Conservation (phyloP, 2,797 vertebrate genomes). For the Ispidina picta region DNA sequence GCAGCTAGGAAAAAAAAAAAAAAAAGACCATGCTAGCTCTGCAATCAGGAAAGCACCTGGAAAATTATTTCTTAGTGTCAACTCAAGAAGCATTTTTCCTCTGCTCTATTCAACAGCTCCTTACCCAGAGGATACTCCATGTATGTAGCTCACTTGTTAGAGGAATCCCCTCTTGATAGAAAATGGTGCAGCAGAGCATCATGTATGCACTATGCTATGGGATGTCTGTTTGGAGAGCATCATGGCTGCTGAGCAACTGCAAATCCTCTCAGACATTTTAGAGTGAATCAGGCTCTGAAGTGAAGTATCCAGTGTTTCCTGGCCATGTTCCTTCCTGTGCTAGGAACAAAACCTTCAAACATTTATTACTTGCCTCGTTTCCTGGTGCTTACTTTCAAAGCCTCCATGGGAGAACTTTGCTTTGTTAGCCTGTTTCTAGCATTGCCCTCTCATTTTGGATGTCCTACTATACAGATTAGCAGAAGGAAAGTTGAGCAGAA, state of each 20-base stretch:
- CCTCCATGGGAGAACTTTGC: background rate
- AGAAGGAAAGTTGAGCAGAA: background rate
- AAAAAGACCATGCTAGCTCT: background rate
- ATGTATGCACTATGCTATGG: fast-evolving
- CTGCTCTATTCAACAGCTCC: background rate
- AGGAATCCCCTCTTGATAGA: background rate
- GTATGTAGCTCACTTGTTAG: background rate
- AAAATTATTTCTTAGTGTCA: background rate
- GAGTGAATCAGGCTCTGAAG: background rate
- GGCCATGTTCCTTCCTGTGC: fast-evolving
- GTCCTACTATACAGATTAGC: background rate
- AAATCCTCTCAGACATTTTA: background rate
- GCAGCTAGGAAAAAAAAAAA: background rate
- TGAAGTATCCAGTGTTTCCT: background rate
- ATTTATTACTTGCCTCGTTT: background rate
- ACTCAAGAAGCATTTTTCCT: background rate
- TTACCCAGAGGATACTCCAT: background rate
- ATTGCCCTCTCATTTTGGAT: background rate
- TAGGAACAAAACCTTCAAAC: background rate
- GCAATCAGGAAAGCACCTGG: background rate
- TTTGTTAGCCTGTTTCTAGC: background rate
- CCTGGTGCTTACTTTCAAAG: background rate
- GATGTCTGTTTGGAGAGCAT: background rate
- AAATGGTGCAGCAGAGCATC: background rate
- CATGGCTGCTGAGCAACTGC: background rate